Evolutionary conservation across 2,797 vertebrate genomes (phyloP).

Genomic region (Lepilemur septentrionalis): DNA sequence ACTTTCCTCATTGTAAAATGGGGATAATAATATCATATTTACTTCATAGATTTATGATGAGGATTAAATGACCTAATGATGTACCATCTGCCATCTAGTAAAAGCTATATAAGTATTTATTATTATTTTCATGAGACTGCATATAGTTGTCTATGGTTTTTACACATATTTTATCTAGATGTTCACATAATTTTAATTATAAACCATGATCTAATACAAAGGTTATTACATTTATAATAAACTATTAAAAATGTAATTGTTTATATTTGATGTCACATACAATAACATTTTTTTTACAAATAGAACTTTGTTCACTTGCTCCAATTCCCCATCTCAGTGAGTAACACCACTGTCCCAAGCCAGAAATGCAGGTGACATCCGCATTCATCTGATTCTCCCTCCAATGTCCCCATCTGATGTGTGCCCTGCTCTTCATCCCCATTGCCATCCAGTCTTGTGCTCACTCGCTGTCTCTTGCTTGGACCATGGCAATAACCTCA

Average conservation of each 20-base stretch:
- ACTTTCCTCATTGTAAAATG: neutral
- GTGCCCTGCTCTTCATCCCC: neutral
- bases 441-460: neutral
- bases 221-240: neutral
- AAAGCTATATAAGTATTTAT: neutral
- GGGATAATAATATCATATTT: neutral
- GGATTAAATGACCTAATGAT: neutral
- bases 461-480: neutral
- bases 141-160: neutral
- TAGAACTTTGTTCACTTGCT: neutral
- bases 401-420: neutral
- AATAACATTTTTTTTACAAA: neutral
- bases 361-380: neutral
- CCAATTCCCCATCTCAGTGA: neutral
- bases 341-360: accelerated
- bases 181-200: neutral
- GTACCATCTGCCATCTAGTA: neutral
- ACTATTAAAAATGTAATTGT: neutral
- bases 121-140: neutral
- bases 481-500: neutral
- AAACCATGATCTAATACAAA: neutral
- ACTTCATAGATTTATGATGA: neutral
- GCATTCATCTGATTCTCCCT: accelerated
- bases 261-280: neutral
- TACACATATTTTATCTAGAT: neutral